phyloP scores from a whole-genome alignment of 1,140 invertebrate genomes.

The Mamestra configurata region DNA sequence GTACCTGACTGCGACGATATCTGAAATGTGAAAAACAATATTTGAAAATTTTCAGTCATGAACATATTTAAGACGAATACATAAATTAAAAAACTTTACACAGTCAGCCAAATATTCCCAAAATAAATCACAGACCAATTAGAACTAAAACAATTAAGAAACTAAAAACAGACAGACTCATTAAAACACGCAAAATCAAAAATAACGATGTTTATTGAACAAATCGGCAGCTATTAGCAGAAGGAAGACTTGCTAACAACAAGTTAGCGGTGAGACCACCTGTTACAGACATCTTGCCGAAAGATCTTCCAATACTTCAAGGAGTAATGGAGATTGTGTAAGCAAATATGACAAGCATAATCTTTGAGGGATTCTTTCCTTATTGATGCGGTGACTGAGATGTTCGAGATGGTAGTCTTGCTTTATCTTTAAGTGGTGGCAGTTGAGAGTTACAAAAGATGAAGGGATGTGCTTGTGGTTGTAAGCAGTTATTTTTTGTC shows the following conservation, averaged over 20 bases:
- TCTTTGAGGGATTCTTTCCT: constrained; percentile 6
- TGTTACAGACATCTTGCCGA: neutral
- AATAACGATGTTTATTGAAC: constrained; percentile 3
- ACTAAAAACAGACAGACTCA: neutral
- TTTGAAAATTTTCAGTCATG: too few species aligned
- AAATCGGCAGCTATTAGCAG: neutral
- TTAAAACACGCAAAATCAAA: neutral
- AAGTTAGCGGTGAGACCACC: neutral
- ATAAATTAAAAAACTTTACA: neutral
- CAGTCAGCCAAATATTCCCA: neutral
- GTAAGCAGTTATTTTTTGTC: neutral
- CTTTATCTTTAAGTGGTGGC: constrained; percentile 15
- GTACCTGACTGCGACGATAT: too few species aligned
- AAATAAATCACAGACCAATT: neutral
- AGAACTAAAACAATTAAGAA: too few species aligned
- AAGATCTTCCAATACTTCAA: constrained; percentile 11
- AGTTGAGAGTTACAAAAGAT: neutral
- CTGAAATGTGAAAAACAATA: neutral
- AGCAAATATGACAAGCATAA: constrained; percentile 31
- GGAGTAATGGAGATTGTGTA: neutral
- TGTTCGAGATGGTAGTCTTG: neutral
- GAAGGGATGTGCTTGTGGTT: neutral
- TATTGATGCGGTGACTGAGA: neutral
- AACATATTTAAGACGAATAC: too few species aligned
- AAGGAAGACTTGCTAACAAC: neutral